Evolutionary conservation across 2,888 invertebrate genomes (phyloP).

Genomic region (Lochmaea crataegi): DNA sequence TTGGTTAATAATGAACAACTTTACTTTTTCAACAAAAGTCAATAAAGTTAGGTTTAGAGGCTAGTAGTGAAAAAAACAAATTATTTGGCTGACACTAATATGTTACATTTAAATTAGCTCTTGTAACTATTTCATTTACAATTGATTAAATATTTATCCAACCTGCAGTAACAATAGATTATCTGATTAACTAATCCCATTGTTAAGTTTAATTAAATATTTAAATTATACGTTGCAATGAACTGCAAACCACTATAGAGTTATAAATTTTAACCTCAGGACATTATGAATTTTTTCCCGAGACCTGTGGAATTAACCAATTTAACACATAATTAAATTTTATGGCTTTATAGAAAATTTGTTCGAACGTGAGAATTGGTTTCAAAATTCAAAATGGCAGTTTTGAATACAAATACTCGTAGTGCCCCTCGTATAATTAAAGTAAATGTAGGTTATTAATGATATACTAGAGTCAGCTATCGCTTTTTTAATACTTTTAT

Average conservation of each 20-base stretch:
- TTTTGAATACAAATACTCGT: background rate
- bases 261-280: background rate
- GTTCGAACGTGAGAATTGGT: background rate
- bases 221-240: slow-evolving; percentile 4
- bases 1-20: too few species aligned
- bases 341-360: background rate
- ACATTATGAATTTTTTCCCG: background rate
- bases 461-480: too few species aligned
- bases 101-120: too few species aligned
- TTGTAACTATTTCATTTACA: background rate
- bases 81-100: too few species aligned
- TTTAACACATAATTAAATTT: background rate
- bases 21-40: too few species aligned
- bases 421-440: too few species aligned
- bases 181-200: background rate
- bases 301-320: background rate
- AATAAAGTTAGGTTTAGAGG: too few species aligned
- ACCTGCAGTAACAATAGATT: background rate
- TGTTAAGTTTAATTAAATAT: background rate
- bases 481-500: too few species aligned
- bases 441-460: background rate
- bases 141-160: background rate
- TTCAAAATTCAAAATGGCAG: background rate
- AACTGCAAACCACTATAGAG: background rate
- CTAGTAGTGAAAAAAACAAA: too few species aligned